phyloP scores from a whole-genome alignment of 2,113 vertebrate species.

The Scomber japonicus region DNA sequence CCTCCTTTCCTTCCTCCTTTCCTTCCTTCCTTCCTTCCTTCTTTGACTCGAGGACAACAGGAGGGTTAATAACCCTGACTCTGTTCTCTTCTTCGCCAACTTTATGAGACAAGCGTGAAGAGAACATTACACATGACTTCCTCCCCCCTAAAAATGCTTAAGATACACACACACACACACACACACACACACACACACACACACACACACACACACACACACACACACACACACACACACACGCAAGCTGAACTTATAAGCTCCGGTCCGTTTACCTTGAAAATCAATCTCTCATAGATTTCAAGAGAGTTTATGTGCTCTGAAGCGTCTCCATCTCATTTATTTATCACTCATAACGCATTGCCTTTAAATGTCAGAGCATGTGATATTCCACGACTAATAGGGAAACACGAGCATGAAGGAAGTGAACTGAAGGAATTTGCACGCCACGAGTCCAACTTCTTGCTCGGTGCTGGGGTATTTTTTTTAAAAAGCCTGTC shows the following conservation, averaged over 20 bases:
- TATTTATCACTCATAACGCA: constrained; percentile 18
- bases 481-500: no score
- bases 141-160: constrained; percentile 19
- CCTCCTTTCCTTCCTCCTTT: no score
- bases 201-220: no score
- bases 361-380: constrained; percentile 61
- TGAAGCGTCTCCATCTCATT: constrained; percentile 42
- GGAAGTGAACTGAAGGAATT: constrained; percentile 1
- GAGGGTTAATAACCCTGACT: constrained; percentile 29
- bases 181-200: no score
- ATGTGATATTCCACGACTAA: constrained; percentile 33
- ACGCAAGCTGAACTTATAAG: constrained; percentile 31
- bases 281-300: constrained; percentile 57
- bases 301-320: constrained; percentile 38
- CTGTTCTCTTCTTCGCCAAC: constrained; percentile 20
- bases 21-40: no score
- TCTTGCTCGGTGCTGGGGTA: no score
- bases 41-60: no score
- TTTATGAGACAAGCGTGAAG: constrained; percentile 45
- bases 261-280: constrained; percentile 50
- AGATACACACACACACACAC: background rate
- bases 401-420: background rate
- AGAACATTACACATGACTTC: constrained; percentile 47
- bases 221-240: background rate
- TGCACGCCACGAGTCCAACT: no score